These are phyloP conservation scores for Champsocephalus gunnari DNA, from an alignment of 2,797 vertebrate species.

Conservation along the genomic window DNA sequence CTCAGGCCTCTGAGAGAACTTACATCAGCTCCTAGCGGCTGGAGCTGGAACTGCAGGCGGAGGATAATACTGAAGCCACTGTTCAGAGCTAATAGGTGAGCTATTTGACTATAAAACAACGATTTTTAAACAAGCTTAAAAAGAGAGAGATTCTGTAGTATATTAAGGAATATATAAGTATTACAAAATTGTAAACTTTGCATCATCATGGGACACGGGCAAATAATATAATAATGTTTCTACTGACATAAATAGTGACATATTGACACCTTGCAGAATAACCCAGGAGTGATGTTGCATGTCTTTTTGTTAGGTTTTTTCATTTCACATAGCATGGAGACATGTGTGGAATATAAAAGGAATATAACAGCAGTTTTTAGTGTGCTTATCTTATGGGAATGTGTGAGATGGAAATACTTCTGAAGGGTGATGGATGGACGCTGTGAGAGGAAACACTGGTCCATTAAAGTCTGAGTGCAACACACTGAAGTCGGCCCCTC, in stretches of 20 bases:
- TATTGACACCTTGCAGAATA: neutral
- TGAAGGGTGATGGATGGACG: conserved; percentile 62
- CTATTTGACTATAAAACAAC: no score
- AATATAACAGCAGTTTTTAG: neutral
- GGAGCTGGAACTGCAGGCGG: conserved; percentile 51
- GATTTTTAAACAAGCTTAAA: neutral
- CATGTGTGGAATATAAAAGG: neutral
- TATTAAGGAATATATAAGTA: neutral
- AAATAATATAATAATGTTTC: neutral
- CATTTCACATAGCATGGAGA: neutral
- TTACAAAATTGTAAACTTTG: neutral
- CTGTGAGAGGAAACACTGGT: conserved; percentile 75
- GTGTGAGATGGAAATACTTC: conserved; percentile 27
- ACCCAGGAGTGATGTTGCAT: neutral
- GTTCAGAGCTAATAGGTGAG: neutral
- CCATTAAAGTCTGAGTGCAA: conserved; percentile 71
- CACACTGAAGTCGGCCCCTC: conserved; percentile 61
- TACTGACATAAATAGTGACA: neutral
- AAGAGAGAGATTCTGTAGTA: neutral
- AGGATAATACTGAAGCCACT: neutral
- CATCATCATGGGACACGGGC: neutral
- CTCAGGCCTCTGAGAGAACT: conserved; percentile 60
- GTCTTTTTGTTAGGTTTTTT: neutral
- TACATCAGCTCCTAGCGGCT: conserved; percentile 81
- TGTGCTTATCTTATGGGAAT: neutral